A percentile compares a stretch with the other conserved stretches of the same genome.
These are phyloP conservation scores for Neotoxoptera formosana DNA, from an alignment of 1,140 invertebrate genomes.

Conservation along the genomic window DNA sequence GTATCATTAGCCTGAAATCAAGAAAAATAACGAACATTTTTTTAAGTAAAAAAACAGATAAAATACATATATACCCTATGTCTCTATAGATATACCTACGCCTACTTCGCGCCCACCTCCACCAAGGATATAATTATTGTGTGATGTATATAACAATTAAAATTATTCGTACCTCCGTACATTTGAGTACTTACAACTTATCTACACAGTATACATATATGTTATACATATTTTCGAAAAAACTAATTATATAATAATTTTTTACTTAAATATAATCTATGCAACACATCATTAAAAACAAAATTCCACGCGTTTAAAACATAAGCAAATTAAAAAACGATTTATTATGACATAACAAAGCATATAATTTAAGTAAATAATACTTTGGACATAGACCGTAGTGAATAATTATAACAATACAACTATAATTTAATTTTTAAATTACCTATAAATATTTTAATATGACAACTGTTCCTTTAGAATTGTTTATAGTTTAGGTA, in stretches of 20 bases:
- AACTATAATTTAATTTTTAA: neutral
- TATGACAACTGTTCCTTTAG: neutral
- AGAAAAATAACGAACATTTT: conserved; percentile 58
- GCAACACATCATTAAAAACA: neutral
- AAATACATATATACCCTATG: neutral
- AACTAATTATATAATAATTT: neutral
- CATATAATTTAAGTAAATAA: neutral
- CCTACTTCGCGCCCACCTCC: neutral
- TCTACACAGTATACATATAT: neutral
- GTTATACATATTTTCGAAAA: neutral
- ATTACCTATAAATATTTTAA: neutral
- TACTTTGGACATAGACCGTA: neutral
- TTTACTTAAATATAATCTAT: neutral
- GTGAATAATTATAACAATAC: neutral
- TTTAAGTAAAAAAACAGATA: neutral
- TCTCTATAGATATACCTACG: too few relatives aligned
- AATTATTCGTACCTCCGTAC: neutral
- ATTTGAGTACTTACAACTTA: neutral
- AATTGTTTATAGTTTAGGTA: neutral
- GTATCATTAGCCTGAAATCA: conserved; percentile 65
- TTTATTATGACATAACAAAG: neutral
- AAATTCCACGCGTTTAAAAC: neutral
- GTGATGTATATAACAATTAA: neutral
- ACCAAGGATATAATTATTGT: neutral
- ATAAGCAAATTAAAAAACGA: neutral